Evolutionary conservation across 2,113 vertebrate species (phyloP), one percentile per base, ranked within the genome.

Genomic region (Oncorhynchus nerka): DNA sequence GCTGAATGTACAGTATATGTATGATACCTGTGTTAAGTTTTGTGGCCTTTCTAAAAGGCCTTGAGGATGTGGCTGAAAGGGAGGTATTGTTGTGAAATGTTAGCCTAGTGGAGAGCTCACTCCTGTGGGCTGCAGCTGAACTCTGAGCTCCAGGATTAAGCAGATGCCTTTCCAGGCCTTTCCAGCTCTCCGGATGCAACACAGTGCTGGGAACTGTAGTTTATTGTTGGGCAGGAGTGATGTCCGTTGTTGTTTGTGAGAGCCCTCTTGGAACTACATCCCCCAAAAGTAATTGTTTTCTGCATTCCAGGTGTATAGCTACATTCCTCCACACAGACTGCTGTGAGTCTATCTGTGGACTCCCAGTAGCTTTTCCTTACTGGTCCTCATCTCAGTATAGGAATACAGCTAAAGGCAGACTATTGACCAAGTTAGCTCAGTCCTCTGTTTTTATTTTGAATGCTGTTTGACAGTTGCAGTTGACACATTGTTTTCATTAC

Each of bases 91-190:
- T 86, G 75, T 88, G 80, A 82, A 82, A 78, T 74, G 85, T 81
- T 77, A 83, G 75, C 87, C 85, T 76, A 85, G 78, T 80, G 62
- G 85, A 82, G 81, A 82, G 81, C 85, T 86, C 49, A 6, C 88
- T 82, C 79, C 84, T 85, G 84, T 88, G 88, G 88, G 88, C 89
- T 82, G 85, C 61, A 85, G 89, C 90, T 90, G 89, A 91, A 93
- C 89, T 91, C 89, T 90, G 88, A 92, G 90, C 88, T 87, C 87
- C 87, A 75, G 90, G 91, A 93, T 93, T 92, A 93, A 88, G 85
- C 85, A 92, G 88, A 91, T 91, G 88, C 91, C 88, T 92, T 92
- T 92, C 89, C 82, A 83, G 90, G 90, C 90, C 92, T 90, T 88
- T 89, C 78, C 83, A 90, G 85, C 88, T 93, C 89, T 91, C 72